A percentile compares a stretch with the other conserved stretches of the same genome.
These are phyloP conservation scores for Liasis olivaceus DNA, from an alignment of 2,797 vertebrate species.

Conservation along the genomic window DNA sequence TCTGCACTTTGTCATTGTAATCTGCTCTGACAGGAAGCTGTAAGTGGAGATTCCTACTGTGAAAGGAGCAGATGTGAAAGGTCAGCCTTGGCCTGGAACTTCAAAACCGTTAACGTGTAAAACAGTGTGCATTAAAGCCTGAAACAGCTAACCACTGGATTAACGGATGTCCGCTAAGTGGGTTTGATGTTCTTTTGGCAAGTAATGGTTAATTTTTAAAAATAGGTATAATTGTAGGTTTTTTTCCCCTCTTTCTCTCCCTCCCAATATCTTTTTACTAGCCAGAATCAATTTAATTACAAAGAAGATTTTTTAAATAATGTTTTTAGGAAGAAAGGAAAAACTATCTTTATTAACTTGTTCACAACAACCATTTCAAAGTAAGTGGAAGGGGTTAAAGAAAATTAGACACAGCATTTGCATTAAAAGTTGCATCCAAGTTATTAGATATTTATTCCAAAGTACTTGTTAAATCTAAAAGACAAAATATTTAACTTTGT, in stretches of 20 bases:
- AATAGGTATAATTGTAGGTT: slow-evolving; percentile 54
- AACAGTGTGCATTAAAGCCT: slow-evolving; percentile 86
- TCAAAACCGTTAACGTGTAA: slow-evolving; percentile 90
- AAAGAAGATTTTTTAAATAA: slow-evolving; percentile 25
- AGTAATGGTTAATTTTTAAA: slow-evolving; percentile 74
- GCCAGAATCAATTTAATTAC: slow-evolving; percentile 42
- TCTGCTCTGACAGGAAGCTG: slow-evolving; percentile 85
- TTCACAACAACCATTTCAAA: not conserved
- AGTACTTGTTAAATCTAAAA: not conserved
- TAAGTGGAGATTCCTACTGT: slow-evolving; percentile 88
- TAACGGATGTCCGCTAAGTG: slow-evolving; percentile 89
- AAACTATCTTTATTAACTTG: slow-evolving; percentile 23
- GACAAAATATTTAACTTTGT: slow-evolving; percentile 26
- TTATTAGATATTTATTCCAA: slow-evolving; percentile 11
- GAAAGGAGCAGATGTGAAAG: slow-evolving; percentile 83
- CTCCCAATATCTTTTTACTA: slow-evolving; percentile 43
- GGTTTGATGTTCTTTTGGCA: slow-evolving; percentile 80
- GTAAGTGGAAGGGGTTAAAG: slow-evolving; percentile 10
- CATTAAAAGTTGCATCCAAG: slow-evolving; percentile 17
- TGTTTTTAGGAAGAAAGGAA: slow-evolving; percentile 25
- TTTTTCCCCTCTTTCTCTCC: not conserved
- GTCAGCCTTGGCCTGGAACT: slow-evolving; percentile 79
- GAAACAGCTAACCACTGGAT: slow-evolving; percentile 83
- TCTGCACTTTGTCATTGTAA: slow-evolving; percentile 89
- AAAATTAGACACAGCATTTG: not conserved